A percentile compares a stretch with the other conserved stretches of the same genome.
Evolutionary conservation across 2,888 invertebrate species (phyloP).

Genomic region (Eledona agricola): DNA sequence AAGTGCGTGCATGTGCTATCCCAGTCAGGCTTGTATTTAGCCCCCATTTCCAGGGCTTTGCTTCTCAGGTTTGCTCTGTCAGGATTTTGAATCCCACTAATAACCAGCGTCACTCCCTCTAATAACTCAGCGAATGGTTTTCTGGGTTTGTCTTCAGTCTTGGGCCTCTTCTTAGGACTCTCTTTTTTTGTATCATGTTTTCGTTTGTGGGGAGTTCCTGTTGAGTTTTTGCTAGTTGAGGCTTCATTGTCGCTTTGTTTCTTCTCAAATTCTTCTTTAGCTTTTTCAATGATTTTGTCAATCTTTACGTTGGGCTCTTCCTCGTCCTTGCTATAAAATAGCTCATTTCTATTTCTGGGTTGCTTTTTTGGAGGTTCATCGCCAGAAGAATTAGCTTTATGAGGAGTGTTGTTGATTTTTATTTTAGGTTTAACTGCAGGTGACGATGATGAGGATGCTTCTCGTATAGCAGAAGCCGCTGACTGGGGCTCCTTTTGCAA

Average conservation of each 20-base stretch:
- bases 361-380: constrained; percentile 18
- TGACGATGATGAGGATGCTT: constrained; percentile 49
- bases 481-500: constrained; percentile 47
- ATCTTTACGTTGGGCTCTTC: constrained; percentile 50
- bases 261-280: no score
- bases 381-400: constrained; percentile 10
- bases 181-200: constrained; percentile 54
- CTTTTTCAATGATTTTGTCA: constrained; percentile 46
- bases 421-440: constrained; percentile 48
- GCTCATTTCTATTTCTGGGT: constrained; percentile 47
- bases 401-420: constrained; percentile 16
- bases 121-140: constrained; percentile 70
- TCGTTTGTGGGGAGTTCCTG: constrained; percentile 44
- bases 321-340: constrained; percentile 50
- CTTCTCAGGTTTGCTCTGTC: constrained; percentile 73
- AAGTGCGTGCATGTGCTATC: constrained; percentile 80
- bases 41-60: constrained; percentile 80
- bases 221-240: constrained; percentile 42
- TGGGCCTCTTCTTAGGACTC: constrained; percentile 39
- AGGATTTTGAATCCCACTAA: constrained; percentile 91
- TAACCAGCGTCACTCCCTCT: constrained; percentile 75
- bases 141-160: constrained; percentile 43
- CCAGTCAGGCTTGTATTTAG: constrained; percentile 82
- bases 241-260: constrained; percentile 39
- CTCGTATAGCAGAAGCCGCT: constrained; percentile 66